These are phyloP conservation scores for Mimumesa dahlbomi DNA, from an alignment of 2,888 invertebrate genomes.

Conservation along the genomic window DNA sequence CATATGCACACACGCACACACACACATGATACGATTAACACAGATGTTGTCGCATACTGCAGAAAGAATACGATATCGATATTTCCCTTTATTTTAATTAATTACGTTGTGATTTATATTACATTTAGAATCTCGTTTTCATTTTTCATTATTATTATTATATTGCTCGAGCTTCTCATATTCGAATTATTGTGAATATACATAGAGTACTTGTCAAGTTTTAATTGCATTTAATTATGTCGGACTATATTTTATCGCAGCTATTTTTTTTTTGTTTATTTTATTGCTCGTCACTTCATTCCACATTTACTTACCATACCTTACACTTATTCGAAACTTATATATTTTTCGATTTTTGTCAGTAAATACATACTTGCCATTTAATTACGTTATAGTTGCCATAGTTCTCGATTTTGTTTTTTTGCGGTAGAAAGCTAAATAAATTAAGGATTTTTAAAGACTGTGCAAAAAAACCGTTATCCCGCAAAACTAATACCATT, in stretches of 20 bases:
- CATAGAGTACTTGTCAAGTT: slow-evolving; percentile 29
- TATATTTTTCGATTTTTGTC: slow-evolving; percentile 43
- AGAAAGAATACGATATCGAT: slow-evolving; percentile 11
- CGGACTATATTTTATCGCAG: slow-evolving; percentile 30
- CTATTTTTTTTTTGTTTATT: not conserved
- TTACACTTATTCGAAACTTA: slow-evolving; percentile 26
- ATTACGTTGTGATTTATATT: slow-evolving; percentile 31
- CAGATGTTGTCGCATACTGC: slow-evolving; percentile 13
- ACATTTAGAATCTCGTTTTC: slow-evolving; percentile 33
- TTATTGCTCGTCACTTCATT: slow-evolving; percentile 57
- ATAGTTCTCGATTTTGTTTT: slow-evolving; percentile 70
- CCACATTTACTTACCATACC: slow-evolving; percentile 50
- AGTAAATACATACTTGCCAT: slow-evolving; percentile 76
- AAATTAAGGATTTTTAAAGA: slow-evolving; percentile 47
- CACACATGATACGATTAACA: not conserved
- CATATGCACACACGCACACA: not conserved
- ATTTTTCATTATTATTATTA: slow-evolving; percentile 33
- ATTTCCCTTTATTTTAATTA: slow-evolving; percentile 21
- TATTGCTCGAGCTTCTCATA: slow-evolving; percentile 27
- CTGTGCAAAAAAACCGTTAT: slow-evolving; percentile 58
- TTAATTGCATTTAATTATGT: slow-evolving; percentile 49
- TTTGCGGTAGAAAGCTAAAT: slow-evolving; percentile 59
- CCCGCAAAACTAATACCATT: slow-evolving; percentile 72
- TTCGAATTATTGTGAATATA: slow-evolving; percentile 33
- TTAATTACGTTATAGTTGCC: slow-evolving; percentile 75